Evolutionary conservation across 2,888 invertebrate species (phyloP).

Genomic region (Hecatera dysodea): DNA sequence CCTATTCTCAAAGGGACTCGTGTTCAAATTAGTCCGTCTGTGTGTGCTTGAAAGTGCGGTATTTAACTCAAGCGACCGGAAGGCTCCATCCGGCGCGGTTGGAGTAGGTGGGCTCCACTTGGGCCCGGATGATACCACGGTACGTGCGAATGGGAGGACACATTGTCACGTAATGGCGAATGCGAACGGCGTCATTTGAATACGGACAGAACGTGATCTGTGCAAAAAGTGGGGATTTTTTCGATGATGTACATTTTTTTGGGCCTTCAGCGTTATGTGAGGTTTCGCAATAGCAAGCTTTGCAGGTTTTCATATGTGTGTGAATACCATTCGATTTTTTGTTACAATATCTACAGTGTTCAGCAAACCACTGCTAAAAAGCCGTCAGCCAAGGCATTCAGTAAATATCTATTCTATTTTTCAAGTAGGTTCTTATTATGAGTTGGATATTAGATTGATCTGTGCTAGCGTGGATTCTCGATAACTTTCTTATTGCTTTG

Average conservation of each 20-base stretch:
- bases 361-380: background rate
- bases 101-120: constrained; percentile 58
- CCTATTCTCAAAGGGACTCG: constrained; percentile 57
- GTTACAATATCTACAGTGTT: background rate
- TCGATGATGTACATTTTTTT: constrained; percentile 16
- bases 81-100: constrained; percentile 70
- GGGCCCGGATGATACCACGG: constrained; percentile 55
- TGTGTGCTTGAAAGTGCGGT: constrained; percentile 65
- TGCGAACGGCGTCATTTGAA: constrained; percentile 58
- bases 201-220: constrained; percentile 54
- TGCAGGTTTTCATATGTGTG: background rate
- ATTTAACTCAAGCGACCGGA: constrained; percentile 77
- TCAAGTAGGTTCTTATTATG: background rate
- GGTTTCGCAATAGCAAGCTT: background rate
- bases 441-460: background rate
- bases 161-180: constrained; percentile 60
- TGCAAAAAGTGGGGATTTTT: constrained; percentile 46
- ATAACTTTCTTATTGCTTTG: constrained; percentile 27
- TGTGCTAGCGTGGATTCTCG: background rate
- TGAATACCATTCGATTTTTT: no score
- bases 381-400: no score
- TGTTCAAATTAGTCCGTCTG: constrained; percentile 69
- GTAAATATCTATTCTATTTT: background rate
- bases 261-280: background rate
- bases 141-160: constrained; percentile 55